A percentile compares a stretch with the other conserved stretches of the same genome.
phyloP scores from a whole-genome alignment of 1,140 invertebrate genomes.

The Agrypnia vestita region DNA sequence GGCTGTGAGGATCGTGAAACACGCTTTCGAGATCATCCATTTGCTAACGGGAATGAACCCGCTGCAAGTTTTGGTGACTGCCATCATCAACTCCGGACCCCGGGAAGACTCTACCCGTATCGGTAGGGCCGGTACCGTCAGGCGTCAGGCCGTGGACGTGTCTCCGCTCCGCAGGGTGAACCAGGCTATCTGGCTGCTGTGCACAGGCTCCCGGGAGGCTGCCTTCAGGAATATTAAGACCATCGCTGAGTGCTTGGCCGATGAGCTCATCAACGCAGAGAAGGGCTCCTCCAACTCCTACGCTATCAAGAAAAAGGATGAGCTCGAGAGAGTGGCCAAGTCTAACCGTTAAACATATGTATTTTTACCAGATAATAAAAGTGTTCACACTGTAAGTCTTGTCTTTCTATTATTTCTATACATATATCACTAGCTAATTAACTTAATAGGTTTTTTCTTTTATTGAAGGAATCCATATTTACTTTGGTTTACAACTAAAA shows the following conservation, averaged over 20 bases:
- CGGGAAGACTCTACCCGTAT: slow-evolving; percentile 99
- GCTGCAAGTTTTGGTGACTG: slow-evolving; percentile 94
- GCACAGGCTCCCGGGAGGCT: slow-evolving; percentile 98
- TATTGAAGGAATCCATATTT: too few relatives aligned
- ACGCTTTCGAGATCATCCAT: slow-evolving; percentile 99
- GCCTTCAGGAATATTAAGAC: slow-evolving; percentile 99
- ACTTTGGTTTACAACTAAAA: too few relatives aligned
- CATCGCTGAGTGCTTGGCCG: slow-evolving; percentile 99
- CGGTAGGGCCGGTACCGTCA: slow-evolving; percentile 98
- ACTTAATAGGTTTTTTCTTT: too few relatives aligned
- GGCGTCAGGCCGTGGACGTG: slow-evolving; percentile 99
- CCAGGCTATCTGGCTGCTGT: slow-evolving; percentile 99
- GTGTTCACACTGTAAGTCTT: slow-evolving; percentile 49
- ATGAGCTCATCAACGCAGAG: slow-evolving; percentile 99
- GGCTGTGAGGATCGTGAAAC: slow-evolving; percentile 99
- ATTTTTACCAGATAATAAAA: slow-evolving; percentile 57
- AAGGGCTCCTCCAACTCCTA: slow-evolving; percentile 99
- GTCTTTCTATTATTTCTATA: slow-evolving; percentile 19
- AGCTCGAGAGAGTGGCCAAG: slow-evolving; percentile 99
- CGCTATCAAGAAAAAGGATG: slow-evolving; percentile 99
- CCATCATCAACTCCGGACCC: slow-evolving; percentile 99
- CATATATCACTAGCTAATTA: too few relatives aligned
- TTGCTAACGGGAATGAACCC: slow-evolving; percentile 96
- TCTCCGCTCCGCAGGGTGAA: slow-evolving; percentile 98
- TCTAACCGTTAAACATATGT: slow-evolving; percentile 95